Percentiles rank a stretch among this genome's conserved stretches.
Conservation (phyloP, 2,113 vertebrate species). For the Misgurnus mizolepis region DNA sequence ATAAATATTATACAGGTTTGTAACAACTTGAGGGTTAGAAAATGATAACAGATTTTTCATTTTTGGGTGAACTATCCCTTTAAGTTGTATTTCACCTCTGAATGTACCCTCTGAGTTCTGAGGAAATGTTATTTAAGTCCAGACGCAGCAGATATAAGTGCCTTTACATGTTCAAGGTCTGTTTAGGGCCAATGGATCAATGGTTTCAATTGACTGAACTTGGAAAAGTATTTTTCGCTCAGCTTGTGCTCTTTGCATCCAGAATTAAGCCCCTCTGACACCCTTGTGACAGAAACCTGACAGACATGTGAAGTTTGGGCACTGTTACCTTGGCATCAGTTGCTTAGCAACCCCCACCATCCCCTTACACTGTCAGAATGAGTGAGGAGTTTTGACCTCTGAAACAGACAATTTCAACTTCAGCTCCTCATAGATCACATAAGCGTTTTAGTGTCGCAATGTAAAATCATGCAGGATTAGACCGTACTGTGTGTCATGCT, state of each 20-base stretch:
- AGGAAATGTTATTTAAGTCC: no score
- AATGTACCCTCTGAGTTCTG: no score
- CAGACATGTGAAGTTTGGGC: background rate
- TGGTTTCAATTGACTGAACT: background rate
- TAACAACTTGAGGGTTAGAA: no score
- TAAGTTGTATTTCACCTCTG: no score
- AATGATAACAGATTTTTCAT: no score
- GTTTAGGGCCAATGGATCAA: no score
- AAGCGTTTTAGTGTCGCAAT: background rate
- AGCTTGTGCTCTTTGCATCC: background rate
- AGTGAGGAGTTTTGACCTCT: constrained; percentile 12
- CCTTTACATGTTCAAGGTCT: no score
- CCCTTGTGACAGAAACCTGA: background rate
- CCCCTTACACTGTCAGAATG: background rate
- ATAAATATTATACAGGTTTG: no score
- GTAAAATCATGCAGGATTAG: background rate
- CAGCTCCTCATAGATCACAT: background rate
- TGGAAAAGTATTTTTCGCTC: background rate
- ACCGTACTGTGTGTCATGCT: background rate
- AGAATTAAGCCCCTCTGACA: background rate
- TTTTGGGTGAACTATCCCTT: no score
- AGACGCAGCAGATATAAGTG: no score
- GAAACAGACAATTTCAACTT: constrained; percentile 17
- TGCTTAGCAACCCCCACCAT: constrained; percentile 35
- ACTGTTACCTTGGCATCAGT: constrained; percentile 25